These are phyloP conservation scores for Anastrepha obliqua DNA, from an alignment of 1,140 invertebrate species.

Conservation along the genomic window DNA sequence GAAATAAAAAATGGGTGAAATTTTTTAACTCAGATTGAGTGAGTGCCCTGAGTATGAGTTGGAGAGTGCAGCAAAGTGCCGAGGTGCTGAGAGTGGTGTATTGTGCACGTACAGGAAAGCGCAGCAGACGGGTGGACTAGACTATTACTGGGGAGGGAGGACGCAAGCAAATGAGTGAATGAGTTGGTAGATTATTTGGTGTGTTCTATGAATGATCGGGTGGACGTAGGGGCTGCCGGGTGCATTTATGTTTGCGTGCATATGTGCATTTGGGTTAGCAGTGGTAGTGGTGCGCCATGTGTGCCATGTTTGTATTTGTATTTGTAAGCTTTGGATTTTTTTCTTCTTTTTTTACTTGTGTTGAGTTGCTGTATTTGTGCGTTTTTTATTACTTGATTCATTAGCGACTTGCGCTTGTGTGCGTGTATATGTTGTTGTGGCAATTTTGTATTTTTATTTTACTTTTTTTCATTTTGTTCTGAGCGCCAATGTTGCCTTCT, in stretches of 20 bases:
- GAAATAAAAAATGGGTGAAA: slow-evolving; percentile 45
- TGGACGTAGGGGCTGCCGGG: neutral
- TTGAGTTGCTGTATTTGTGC: neutral
- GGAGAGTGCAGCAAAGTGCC: neutral
- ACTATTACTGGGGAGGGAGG: neutral
- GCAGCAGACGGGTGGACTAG: neutral
- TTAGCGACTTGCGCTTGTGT: slow-evolving; percentile 42
- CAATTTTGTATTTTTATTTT: too few species aligned
- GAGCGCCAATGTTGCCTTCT: neutral
- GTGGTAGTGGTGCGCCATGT: neutral
- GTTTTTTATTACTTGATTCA: slow-evolving; percentile 5
- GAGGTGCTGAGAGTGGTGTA: neutral
- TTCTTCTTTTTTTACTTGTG: neutral
- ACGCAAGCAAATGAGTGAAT: neutral
- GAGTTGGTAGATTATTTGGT: slow-evolving; percentile 19
- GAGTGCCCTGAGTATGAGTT: slow-evolving; percentile 12
- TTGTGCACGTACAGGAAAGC: neutral
- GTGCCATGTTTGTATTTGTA: neutral
- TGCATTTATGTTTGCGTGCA: neutral
- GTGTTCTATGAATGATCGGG: neutral
- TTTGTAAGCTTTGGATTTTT: slow-evolving; percentile 45
- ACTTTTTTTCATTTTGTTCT: neutral
- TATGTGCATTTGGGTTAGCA: neutral
- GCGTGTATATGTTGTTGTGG: neutral
- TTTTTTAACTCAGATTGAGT: slow-evolving; percentile 27